Evolutionary conservation across 2,797 vertebrate species (phyloP).

Genomic region (Pipistrellus pygmaeus): DNA sequence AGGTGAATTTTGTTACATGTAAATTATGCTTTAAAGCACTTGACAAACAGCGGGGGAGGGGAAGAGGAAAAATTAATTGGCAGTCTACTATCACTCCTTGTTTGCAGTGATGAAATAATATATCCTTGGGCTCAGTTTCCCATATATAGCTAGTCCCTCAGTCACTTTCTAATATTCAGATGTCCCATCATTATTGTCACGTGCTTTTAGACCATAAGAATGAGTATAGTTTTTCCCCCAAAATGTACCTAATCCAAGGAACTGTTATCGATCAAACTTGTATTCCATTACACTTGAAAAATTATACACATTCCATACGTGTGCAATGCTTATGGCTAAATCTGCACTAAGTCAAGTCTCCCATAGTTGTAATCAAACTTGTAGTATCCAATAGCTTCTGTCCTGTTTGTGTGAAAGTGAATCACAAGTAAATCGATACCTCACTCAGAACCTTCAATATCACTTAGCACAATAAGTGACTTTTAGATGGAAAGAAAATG

Average conservation of each 20-base stretch:
- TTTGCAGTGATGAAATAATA: background rate
- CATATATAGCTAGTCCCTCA: background rate
- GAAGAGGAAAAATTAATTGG: background rate
- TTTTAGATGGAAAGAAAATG: constrained; percentile 63
- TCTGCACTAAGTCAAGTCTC: constrained; percentile 23
- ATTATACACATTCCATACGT: background rate
- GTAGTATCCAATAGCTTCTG: constrained; percentile 4
- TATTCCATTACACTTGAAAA: background rate
- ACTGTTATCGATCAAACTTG: background rate
- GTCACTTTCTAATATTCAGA: background rate
- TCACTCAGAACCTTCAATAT: background rate
- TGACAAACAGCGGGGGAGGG: background rate
- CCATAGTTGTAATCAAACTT: background rate
- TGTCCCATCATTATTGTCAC: background rate
- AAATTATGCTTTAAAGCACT: background rate
- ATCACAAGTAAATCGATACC: constrained; percentile 10
- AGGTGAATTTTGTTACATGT: background rate
- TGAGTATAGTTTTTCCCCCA: background rate
- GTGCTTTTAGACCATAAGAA: background rate
- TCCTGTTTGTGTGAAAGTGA: background rate
- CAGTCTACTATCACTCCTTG: background rate
- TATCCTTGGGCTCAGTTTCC: background rate
- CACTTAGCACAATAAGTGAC: constrained; percentile 25
- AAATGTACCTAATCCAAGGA: background rate
- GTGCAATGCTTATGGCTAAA: constrained; percentile 17